Base-by-base conservation (phyloP, 2,797 vertebrate genomes). In the Betta splendens region DNA sequence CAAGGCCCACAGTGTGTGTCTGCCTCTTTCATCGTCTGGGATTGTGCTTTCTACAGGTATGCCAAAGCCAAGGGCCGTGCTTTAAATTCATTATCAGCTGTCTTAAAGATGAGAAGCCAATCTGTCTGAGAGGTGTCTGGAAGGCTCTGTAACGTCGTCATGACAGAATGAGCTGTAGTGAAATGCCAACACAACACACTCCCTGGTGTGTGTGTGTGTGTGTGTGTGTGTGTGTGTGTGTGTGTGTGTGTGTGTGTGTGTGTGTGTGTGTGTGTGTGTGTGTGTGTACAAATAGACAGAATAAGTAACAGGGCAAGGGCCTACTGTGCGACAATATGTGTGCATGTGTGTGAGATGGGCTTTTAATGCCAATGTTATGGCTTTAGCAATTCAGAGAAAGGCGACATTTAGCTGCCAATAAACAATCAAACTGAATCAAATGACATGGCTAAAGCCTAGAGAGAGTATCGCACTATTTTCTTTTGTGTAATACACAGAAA, bases 11-110 rank as follows among this genome's bases (percentile, higher is more conserved):
- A 64, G 61, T 69, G 77, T 79, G 70, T 77, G 80, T 66, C 72
- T 74, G 69, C 67, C 80, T 76, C 74, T 80, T 83, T 84, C 80
- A 81, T 80, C 58, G 67, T 77, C 72, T 75, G 59, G 67, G 75
- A 72, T 71, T 74, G 80, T 73, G 81, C 81, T 83, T 81, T 85
- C 74, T 60, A 74, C 84, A 87, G 80, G 81, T 84, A 72, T 26
- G 73, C 73, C 73, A 70, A 64, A 80, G 83, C 75, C 85, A 79
- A 65, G 69, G 74, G 77, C 78, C 63, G 49, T 63, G 81, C 82
- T 84, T 85, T 85, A 89, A 87, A 89, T 87, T 85, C 84, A 89
- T 89, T 86, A 89, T 87, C 80, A 82, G 78, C 81, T 79, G 83
- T 86, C 85, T 87, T 84, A 81, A 83, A 86, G 84, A 87, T 76